Evolutionary conservation across 2,797 vertebrate species (phyloP).

Genomic region (Craterocephalus amniculus): DNA sequence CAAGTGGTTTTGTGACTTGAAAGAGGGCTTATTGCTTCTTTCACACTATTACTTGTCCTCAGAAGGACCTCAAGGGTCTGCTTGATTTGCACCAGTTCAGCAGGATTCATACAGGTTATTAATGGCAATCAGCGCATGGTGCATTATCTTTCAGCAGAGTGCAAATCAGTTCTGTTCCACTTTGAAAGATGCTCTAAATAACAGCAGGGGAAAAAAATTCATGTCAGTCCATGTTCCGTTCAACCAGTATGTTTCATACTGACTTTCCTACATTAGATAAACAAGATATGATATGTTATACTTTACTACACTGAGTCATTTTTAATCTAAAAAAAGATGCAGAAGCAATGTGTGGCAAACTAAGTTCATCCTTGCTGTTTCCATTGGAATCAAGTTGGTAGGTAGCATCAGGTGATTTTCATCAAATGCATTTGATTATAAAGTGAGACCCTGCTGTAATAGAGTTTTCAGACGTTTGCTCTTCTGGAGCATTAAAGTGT

Average conservation of each 20-base stretch:
- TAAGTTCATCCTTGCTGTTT: neutral
- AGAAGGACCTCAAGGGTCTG: constrained; percentile 64
- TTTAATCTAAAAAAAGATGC: neutral
- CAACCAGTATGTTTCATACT: constrained; percentile 28
- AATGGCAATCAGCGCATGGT: constrained; percentile 42
- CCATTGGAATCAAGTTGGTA: too few species aligned
- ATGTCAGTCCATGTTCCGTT: constrained; percentile 48
- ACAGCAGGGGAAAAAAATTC: constrained; percentile 44
- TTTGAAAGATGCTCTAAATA: constrained; percentile 58
- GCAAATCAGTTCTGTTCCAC: constrained; percentile 47
- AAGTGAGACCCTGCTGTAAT: neutral
- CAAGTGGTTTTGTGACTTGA: constrained; percentile 53
- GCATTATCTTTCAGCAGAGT: constrained; percentile 25
- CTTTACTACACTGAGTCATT: neutral
- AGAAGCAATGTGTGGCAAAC: neutral
- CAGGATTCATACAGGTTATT: constrained; percentile 41
- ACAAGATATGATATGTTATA: neutral
- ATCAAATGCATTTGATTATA: neutral
- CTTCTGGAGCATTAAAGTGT: neutral
- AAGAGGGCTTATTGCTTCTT: constrained; percentile 56
- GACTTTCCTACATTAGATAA: constrained; percentile 9
- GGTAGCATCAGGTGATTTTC: too few species aligned
- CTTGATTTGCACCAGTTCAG: constrained; percentile 71
- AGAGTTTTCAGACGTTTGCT: neutral
- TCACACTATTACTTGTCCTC: constrained; percentile 71